phyloP scores from a whole-genome alignment of 2,888 invertebrate species.

The Celastrina argiolus region DNA sequence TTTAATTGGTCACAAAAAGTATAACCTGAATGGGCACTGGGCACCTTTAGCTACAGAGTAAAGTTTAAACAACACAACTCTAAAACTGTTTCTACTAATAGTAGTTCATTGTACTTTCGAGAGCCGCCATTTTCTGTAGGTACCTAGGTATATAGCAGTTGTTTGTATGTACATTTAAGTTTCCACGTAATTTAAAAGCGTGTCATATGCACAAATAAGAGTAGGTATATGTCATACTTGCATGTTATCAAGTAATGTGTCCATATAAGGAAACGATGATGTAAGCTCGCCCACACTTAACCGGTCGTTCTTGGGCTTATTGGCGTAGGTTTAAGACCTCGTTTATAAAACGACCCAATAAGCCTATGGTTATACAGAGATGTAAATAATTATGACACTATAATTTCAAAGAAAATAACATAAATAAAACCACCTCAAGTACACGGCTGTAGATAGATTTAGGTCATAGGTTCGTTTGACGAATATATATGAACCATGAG shows the following conservation, averaged over 20 bases:
- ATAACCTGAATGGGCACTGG: too few species aligned
- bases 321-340: constrained; percentile 29
- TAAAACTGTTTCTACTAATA: not conserved
- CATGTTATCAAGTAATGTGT: constrained; percentile 16
- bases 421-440: not conserved
- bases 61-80: not conserved
- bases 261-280: constrained; percentile 36
- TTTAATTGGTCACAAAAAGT: too few species aligned
- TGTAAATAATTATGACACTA: not conserved
- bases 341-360: not conserved
- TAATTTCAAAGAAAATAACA: not conserved
- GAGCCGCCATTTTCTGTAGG: not conserved
- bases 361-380: constrained; percentile 26
- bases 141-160: constrained; percentile 1
- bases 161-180: not conserved
- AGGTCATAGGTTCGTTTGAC: too few species aligned
- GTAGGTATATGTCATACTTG: constrained; percentile 20
- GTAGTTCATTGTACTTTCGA: not conserved
- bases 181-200: not conserved
- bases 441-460: too few species aligned
- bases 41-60: too few species aligned
- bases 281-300: constrained; percentile 32
- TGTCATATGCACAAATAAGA: constrained; percentile 4
- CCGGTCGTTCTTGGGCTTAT: constrained; percentile 25
- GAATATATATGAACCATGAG: too few species aligned